Evolutionary conservation across 2,888 invertebrate genomes (phyloP).

Genomic region (Coenonympha arcania): DNA sequence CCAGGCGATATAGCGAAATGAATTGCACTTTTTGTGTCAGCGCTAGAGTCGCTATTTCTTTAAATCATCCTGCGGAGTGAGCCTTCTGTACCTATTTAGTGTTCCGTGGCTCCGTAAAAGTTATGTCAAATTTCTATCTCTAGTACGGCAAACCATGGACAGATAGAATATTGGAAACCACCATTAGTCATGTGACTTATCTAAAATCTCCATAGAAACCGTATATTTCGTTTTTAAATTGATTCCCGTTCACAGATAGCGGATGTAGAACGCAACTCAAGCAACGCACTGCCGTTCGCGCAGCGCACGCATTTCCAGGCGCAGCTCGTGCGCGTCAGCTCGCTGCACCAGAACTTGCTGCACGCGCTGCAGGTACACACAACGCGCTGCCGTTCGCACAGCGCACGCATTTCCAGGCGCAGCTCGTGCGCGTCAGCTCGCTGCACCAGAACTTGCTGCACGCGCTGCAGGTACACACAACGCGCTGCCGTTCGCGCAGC

Average conservation of each 20-base stretch:
- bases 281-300: constrained; percentile 45
- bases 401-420: constrained; percentile 57
- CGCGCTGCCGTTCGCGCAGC: constrained; percentile 47
- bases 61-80: no score
- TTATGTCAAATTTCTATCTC: no score
- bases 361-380: constrained; percentile 47
- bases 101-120: no score
- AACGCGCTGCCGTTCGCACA: constrained; percentile 46
- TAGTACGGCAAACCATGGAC: no score
- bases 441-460: constrained; percentile 54
- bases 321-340: constrained; percentile 46
- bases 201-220: not conserved
- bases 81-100: no score
- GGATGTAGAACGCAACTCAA: constrained; percentile 50
- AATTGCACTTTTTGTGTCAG: no score
- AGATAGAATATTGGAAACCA: no score
- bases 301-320: constrained; percentile 57
- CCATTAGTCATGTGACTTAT: not conserved
- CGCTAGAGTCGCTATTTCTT: no score
- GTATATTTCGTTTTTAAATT: not conserved
- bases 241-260: constrained; percentile 39
- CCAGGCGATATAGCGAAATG: no score
- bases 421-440: constrained; percentile 46
- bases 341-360: constrained; percentile 51
- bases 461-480: constrained; percentile 43